Base-by-base conservation (phyloP, 2,888 invertebrate genomes). In the Melipona beecheii region DNA sequence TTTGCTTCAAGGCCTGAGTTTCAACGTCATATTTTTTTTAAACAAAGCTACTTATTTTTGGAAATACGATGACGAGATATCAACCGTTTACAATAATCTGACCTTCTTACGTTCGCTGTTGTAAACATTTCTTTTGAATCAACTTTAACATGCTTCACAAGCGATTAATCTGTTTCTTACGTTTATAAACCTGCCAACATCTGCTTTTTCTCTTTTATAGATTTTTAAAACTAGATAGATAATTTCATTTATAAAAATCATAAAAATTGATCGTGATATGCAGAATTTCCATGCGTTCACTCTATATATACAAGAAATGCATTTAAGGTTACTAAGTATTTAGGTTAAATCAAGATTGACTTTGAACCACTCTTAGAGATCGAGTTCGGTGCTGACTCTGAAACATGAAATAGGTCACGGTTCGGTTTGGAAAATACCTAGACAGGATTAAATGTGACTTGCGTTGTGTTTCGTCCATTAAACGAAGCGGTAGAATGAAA, bases 341-440 rank as follows among this genome's bases (percentile, higher is more conserved):
- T 56, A n/a, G 79, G 76, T 75, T 80, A 75, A 80, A 75, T 70
- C 56, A 80, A 80, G 75, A 75, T 75, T 70, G 75, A 69, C 75
- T 69, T 69, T 75, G 79, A 75, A 70, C 70, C 58, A 64, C 54
- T 64, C 64, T 64, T 54, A 65, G n/a, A 75, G n/a, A 69, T 24
- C 69, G 49, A 24, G 31, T 69, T 75, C 49, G 49, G 27, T 15
- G 69, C 31, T 60, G 69, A 64, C 49, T 64, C 24, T 31, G 52
- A 54, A 60, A 69, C 27, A 27, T 54, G 5, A 75, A 75, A 64
- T 69, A 54, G 79, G 79, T 75, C 69, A 79, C 19, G 78, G 79
- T 75, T 56, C 69, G 19, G 52, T 52, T 69, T 49, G 50, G 75
- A 70, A 80, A 65, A 64, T 80, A 70, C 56, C 70, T 49, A 27